Base-by-base conservation (phyloP, 2,797 vertebrate genomes). In the Acrossocheilus wenchowensis region DNA sequence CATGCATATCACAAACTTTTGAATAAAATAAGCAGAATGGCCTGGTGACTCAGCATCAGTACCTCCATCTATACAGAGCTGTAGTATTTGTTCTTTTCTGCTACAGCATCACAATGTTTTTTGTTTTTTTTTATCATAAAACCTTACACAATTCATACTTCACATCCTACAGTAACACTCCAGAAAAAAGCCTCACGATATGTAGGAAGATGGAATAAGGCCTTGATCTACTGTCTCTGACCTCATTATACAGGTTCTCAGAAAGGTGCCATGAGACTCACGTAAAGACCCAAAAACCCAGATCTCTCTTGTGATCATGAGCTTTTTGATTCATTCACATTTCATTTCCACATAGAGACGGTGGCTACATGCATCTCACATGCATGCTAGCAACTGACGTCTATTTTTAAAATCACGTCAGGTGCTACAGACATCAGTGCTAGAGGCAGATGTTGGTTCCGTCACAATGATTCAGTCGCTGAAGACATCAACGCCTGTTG, bases 271-370 rank as follows among this genome's bases (percentile, higher is more conserved):
- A 45, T 74, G 84, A 87, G 85, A 89, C 85, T 81, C 88, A 89
- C 78, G 86, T 89, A 50, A 78, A 93, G 93, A 92, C 94, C 95
- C 92, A 95, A 92, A 96, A 96, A 96, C 94, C 95, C 93, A 95
- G 91, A 95, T 96, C 91, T 91, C 90, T 36, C n/a, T 68, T 4
- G 39, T 26, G 79, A 89, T 89, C 91, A 86, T 23, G 91, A 90
- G 91, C 87, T 87, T 89, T 83, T 86, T 2, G 48, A 84, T 89
- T 83, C 78, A 52, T 57, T 85, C 66, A 84, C 36, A 54, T 26
- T 89, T 87, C 50, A 82, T 68, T 64, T 36, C 43, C 52, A 48
- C 68, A 84, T 17, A 12, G 30, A 36, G n/a, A 60, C 50, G 30
- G 2, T 45, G 54, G 45, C 69, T 52, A 54, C 14, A 83, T 77